Evolutionary conservation across 2,113 vertebrate species (phyloP).

Genomic region (Cepphus grylle): DNA sequence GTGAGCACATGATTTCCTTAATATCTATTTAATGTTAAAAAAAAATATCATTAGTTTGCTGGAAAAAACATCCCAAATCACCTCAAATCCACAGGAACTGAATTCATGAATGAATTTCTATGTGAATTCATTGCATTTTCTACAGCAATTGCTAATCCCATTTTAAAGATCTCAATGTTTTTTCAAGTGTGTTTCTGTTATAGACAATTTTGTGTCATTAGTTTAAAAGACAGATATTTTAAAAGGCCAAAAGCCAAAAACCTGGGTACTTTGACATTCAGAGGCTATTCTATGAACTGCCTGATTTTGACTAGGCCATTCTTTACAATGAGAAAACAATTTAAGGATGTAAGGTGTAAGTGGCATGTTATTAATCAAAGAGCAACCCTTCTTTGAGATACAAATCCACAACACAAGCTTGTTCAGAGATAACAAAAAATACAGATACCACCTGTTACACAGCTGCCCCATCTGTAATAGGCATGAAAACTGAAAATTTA

Average conservation of each 20-base stretch:
- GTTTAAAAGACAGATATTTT: background rate
- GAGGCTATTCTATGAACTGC: background rate
- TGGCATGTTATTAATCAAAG: background rate
- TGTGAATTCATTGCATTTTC: background rate
- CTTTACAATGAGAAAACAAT: background rate
- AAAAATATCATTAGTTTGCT: background rate
- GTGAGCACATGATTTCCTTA: background rate
- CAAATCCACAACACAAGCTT: background rate
- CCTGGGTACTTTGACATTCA: background rate
- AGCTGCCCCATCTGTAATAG: background rate
- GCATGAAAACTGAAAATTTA: background rate
- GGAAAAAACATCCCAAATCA: background rate
- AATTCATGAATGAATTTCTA: background rate
- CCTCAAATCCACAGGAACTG: background rate
- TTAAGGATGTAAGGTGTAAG: background rate
- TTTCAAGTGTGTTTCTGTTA: background rate
- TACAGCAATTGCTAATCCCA: background rate
- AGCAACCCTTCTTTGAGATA: background rate
- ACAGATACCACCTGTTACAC: background rate
- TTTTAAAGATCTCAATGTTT: background rate
- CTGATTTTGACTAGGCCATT: background rate
- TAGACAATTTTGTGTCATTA: background rate
- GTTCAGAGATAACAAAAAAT: background rate
- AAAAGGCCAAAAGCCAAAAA: background rate
- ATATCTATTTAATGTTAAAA: background rate